Conservation (phyloP, 2,797 vertebrate genomes). For the Ceryle rudis region DNA sequence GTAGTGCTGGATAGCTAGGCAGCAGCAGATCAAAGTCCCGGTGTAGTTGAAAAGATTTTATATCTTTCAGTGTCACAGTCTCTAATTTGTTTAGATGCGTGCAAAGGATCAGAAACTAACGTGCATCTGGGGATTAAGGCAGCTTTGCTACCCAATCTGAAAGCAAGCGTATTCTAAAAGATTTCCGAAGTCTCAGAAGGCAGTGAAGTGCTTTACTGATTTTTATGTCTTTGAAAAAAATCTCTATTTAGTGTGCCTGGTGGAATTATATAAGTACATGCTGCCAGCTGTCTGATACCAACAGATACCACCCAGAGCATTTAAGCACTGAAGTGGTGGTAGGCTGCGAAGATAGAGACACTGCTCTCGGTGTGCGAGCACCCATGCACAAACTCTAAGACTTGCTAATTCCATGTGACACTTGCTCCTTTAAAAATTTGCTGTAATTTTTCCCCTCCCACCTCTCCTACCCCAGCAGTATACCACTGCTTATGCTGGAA, state of each 20-base stretch:
- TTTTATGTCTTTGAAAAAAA: slow-evolving; percentile 65
- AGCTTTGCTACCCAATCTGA: slow-evolving; percentile 18
- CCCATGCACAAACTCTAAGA: not conserved
- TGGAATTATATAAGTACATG: slow-evolving; percentile 1
- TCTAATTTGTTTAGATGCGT: slow-evolving; percentile 53
- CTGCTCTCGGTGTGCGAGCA: not conserved
- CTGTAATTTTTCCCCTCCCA: not conserved
- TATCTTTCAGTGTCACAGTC: slow-evolving; percentile 24
- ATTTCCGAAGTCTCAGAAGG: slow-evolving; percentile 42
- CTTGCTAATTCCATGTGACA: not conserved
- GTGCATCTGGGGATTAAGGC: slow-evolving; percentile 19
- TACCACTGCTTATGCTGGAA: not conserved
- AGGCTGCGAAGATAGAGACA: not conserved
- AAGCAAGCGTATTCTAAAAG: slow-evolving; percentile 13
- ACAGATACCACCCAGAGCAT: not conserved
- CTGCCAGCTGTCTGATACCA: slow-evolving; percentile 34
- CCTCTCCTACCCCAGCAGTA: not conserved
- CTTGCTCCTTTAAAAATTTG: not conserved
- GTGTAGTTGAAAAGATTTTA: slow-evolving; percentile 29
- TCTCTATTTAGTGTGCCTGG: slow-evolving; percentile 15
- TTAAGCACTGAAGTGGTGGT: not conserved
- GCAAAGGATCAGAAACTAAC: slow-evolving; percentile 10
- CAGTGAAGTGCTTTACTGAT: slow-evolving; percentile 43
- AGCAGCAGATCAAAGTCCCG: not conserved
- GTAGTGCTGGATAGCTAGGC: not conserved